Conservation (phyloP, 2,113 vertebrate species). For the Rhea americana region DNA sequence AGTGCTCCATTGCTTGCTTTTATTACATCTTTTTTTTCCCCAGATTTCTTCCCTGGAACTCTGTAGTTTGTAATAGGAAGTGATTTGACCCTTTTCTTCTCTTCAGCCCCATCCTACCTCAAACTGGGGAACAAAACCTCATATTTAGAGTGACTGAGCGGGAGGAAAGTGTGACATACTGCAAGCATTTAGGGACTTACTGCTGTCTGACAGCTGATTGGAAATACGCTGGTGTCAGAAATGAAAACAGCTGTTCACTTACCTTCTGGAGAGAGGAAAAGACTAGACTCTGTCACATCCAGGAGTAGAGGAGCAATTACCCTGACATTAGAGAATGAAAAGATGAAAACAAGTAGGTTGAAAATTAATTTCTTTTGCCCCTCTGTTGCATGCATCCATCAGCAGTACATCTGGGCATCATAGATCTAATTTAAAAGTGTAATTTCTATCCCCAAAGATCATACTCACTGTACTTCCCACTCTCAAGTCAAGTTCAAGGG, state of each 20-base stretch:
- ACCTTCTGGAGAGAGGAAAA: slow-evolving; percentile 5
- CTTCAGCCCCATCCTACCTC: neutral
- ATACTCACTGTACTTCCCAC: neutral
- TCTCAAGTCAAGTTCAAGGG: slow-evolving; percentile 17
- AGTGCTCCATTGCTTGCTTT: neutral
- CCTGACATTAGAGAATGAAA: slow-evolving; percentile 27
- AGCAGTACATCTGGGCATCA: neutral
- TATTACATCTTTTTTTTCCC: neutral
- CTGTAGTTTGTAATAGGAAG: neutral
- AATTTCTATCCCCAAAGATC: slow-evolving; percentile 31
- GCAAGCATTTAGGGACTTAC: neutral
- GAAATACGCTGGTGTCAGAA: slow-evolving; percentile 27
- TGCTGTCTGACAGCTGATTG: slow-evolving; percentile 41
- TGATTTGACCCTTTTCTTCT: neutral
- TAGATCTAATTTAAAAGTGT: slow-evolving; percentile 41
- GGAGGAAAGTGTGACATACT: neutral
- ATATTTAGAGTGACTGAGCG: neutral
- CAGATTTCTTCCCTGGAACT: neutral
- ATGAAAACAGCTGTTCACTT: slow-evolving; percentile 46
- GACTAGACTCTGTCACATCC: neutral
- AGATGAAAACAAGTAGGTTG: slow-evolving; percentile 37
- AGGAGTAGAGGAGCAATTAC: slow-evolving; percentile 31
- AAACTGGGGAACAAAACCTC: neutral
- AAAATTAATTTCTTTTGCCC: slow-evolving; percentile 52
- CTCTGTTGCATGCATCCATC: slow-evolving; percentile 21